Conservation (phyloP, 2,113 vertebrate genomes). For the Saguinus imperator region DNA sequence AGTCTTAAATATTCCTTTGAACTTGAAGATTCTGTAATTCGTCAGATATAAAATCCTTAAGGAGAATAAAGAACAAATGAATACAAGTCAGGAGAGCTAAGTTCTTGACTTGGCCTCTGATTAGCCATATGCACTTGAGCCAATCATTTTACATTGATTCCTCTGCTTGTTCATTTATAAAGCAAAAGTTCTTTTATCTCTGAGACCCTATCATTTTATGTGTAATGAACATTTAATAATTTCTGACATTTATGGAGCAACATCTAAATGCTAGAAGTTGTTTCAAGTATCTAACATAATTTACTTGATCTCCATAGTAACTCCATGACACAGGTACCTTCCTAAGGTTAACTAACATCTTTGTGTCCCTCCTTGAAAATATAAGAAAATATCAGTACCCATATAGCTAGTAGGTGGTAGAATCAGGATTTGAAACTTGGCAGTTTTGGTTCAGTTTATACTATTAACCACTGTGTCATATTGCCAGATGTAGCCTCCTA, state of each 20-base stretch:
- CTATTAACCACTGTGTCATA: background rate
- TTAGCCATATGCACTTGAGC: background rate
- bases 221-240: background rate
- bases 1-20: background rate
- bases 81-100: background rate
- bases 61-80: background rate
- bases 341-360: too few relatives aligned
- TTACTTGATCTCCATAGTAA: slow-evolving; percentile 9
- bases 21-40: background rate
- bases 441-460: background rate
- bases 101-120: background rate
- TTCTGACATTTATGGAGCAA: background rate
- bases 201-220: background rate
- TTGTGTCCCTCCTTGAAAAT: too few relatives aligned
- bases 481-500: background rate
- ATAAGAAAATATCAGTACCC: too few relatives aligned
- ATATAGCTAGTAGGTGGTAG: background rate
- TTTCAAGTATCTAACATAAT: background rate
- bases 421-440: background rate
- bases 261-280: background rate
- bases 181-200: background rate
- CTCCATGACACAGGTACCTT: background rate
- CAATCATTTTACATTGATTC: slow-evolving; percentile 30
- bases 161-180: slow-evolving; percentile 14
- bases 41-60: background rate